These are phyloP conservation scores for Myiopsitta monachus DNA, from an alignment of 2,113 vertebrate genomes.

Conservation along the genomic window DNA sequence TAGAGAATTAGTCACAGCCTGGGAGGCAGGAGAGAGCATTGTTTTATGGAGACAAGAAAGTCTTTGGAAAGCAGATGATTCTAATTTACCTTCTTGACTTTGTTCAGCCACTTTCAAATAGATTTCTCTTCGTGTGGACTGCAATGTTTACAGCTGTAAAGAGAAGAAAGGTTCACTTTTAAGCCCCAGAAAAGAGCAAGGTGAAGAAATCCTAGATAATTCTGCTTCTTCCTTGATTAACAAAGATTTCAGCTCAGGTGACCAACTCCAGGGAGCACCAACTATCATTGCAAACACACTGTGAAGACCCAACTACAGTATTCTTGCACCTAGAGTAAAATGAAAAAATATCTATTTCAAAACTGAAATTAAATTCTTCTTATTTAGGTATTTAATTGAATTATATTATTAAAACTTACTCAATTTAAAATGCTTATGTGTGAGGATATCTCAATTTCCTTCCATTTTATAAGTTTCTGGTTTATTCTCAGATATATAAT, in stretches of 20 bases:
- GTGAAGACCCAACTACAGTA: not conserved
- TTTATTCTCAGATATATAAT: not conserved
- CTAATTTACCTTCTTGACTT: slow-evolving; percentile 67
- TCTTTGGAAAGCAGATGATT: slow-evolving; percentile 62
- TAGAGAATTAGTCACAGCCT: slow-evolving; percentile 64
- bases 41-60: slow-evolving; percentile 61
- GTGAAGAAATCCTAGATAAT: not conserved
- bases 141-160: not conserved
- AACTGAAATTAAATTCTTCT: not conserved
- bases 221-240: not conserved
- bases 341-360: not conserved
- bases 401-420: not conserved
- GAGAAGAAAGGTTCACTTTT: slow-evolving; percentile 19
- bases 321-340: not conserved
- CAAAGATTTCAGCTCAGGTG: not conserved
- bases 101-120: slow-evolving; percentile 59
- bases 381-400: not conserved
- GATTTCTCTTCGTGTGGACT: slow-evolving; percentile 4
- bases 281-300: not conserved
- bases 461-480: not conserved
- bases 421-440: not conserved
- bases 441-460: not conserved
- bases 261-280: not conserved
- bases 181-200: not conserved
- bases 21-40: slow-evolving; percentile 66